Conservation (phyloP, 2,113 vertebrate species). For the Pseudorectes ferrugineus region DNA sequence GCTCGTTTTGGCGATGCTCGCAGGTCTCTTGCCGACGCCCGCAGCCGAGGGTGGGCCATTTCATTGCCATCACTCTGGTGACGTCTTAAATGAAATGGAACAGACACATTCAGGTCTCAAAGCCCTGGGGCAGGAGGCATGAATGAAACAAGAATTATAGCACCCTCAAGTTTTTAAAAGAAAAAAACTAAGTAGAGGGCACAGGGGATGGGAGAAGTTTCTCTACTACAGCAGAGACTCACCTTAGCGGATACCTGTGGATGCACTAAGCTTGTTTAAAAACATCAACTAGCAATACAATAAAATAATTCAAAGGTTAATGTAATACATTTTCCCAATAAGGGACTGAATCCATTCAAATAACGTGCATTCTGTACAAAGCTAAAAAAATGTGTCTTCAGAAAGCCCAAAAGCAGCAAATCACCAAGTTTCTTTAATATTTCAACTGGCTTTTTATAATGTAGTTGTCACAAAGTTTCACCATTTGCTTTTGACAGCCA, state of each 20-base stretch:
- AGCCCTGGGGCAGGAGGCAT: neutral
- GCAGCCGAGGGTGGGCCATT: conserved; percentile 77
- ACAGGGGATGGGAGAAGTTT: neutral
- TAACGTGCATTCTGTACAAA: neutral
- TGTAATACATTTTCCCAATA: neutral
- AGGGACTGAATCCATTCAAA: neutral
- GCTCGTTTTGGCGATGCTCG: conserved; percentile 85
- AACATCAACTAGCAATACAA: neutral
- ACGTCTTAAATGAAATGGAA: conserved; percentile 76
- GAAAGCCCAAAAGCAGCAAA: neutral
- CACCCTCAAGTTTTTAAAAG: neutral
- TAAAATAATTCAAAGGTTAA: neutral
- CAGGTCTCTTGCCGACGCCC: conserved; percentile 89
- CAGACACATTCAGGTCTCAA: conserved; percentile 31
- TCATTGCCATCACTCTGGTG: conserved; percentile 90
- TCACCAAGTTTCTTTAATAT: neutral
- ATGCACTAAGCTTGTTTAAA: conserved; percentile 23
- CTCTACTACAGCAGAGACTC: neutral
- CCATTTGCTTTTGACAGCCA: neutral
- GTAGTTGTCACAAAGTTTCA: neutral
- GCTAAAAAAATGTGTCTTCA: neutral
- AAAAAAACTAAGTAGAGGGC: neutral
- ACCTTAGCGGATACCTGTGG: neutral
- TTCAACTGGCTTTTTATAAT: neutral
- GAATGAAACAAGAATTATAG: neutral